Evolutionary conservation across 2,113 vertebrate genomes (phyloP), one percentile per base, ranked within the genome.

Genomic region (Odobenus rosmarus): DNA sequence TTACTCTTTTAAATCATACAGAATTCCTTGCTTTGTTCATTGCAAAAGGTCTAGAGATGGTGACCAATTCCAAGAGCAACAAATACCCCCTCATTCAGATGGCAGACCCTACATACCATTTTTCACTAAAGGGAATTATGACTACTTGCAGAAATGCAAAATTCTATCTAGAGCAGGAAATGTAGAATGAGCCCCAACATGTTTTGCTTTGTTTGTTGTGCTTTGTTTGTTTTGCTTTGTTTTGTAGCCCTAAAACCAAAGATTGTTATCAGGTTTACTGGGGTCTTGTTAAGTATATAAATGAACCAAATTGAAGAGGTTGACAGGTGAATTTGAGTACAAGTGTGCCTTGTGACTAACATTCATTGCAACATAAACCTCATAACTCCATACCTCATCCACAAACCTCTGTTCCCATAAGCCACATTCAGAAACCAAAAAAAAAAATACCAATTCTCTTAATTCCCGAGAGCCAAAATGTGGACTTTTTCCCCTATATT

Each of bases 111-210:
- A 14, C 85, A 85, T 55, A 53, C 51, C 33, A 64, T 76, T 85
- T 77, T n/a, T 86, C 46, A 61, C 42, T 51, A 51, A 53, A 36
- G 8, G 13, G 8, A 69, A 69, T 53, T 62, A 61, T 46, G 12
- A 23, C 7, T 53, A 62, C 69, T 64, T 76, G 26, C n/a, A 84
- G 42, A 87, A 93, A 57, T 79, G 31, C n/a, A 57, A 79, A 93
- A 79, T 79, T 57, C 49, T 39, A 77, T 67, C 7, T 16, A 46
- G 59, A 79, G 21, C 49, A 87, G 21, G 14, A 55, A 69, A 93
- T 4, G 3, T 31, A 79, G 53, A 84, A 49, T 74, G 33, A 92
- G 3, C 3, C 55, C 13, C 36, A 62, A 5, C 26, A 33, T 33
- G 21, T 31, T 69, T 16, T 26, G 42, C 72, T n/a, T 76, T 49